Evolutionary conservation across 2,797 vertebrate species (phyloP).

Genomic region (Percopsis omiscomaycus): DNA sequence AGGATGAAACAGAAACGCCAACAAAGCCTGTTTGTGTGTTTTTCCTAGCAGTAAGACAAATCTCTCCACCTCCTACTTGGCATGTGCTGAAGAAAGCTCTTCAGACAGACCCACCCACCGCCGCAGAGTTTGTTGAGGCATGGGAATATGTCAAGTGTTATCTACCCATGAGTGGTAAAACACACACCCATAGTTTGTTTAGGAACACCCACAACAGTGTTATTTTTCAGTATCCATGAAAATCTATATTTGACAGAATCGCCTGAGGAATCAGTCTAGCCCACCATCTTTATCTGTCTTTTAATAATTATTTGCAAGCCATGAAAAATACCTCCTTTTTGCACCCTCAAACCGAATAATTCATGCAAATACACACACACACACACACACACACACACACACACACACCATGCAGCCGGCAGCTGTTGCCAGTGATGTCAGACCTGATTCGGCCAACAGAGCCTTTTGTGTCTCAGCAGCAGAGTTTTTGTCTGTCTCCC

Average conservation of each 20-base stretch:
- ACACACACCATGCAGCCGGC: no score
- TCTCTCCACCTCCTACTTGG: not conserved
- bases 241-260: no score
- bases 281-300: no score
- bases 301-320: no score
- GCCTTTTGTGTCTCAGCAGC: no score
- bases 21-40: not conserved
- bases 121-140: not conserved
- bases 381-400: not conserved
- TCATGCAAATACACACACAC: conserved; percentile 19
- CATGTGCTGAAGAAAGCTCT: conserved; percentile 2
- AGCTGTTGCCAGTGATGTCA: no score
- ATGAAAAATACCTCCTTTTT: conserved; percentile 11
- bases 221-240: not conserved
- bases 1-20: not conserved
- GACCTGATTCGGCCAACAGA: no score
- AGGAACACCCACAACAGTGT: not conserved
- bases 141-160: not conserved
- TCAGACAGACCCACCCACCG: not conserved
- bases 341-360: conserved; percentile 15
- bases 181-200: not conserved
- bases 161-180: conserved; percentile 2
- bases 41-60: not conserved
- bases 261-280: no score
- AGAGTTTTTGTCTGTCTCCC: no score